phyloP scores from a whole-genome alignment of 2,797 vertebrate genomes.

The Monodelphis domestica region DNA sequence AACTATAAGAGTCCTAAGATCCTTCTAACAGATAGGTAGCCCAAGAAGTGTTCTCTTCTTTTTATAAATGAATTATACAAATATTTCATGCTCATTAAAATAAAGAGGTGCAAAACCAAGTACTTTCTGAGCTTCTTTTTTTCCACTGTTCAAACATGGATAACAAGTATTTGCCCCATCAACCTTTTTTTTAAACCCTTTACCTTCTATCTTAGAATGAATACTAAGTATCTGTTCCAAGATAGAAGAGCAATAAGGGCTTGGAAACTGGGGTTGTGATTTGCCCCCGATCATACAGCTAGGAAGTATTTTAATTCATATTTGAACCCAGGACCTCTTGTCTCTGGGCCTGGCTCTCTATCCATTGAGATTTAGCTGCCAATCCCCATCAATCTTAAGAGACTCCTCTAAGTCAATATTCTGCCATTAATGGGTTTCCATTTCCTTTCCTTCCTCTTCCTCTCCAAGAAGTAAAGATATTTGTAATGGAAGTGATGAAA shows the following conservation, averaged over 20 bases:
- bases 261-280: too few relatives aligned
- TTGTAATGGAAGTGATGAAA: not conserved
- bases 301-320: not conserved
- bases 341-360: not conserved
- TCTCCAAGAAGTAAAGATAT: not conserved
- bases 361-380: not conserved
- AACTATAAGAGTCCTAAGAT: not conserved
- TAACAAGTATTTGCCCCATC: not conserved
- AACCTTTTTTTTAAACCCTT: not conserved
- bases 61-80: conserved; percentile 11
- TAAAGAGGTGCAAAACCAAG: not conserved
- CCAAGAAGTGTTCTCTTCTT: not conserved
- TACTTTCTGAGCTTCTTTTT: not conserved
- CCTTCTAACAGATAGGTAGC: not conserved
- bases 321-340: not conserved
- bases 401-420: not conserved
- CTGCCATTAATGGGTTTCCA: not conserved
- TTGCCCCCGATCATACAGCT: not conserved
- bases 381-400: not conserved
- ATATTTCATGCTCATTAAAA: not conserved
- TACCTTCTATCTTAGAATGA: too few relatives aligned
- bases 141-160: not conserved
- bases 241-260: too few relatives aligned
- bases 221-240: too few relatives aligned
- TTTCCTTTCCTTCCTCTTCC: not conserved